Conservation (phyloP, 23 tunicate species). For the Halocynthia aurantium region DNA sequence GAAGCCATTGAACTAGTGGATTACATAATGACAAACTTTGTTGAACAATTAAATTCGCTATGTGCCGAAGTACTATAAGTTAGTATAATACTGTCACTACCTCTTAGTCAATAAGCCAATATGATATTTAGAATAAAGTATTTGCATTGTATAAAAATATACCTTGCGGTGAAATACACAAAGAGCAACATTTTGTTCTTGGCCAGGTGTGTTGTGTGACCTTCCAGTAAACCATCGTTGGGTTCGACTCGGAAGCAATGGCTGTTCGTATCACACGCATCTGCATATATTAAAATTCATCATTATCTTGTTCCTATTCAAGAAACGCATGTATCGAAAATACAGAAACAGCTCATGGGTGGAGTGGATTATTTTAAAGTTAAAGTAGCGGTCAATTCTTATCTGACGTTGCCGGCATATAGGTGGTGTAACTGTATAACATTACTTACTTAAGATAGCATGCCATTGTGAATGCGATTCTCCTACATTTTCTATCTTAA, state of each 20-base stretch:
- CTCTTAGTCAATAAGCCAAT: not conserved
- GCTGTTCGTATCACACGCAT: not conserved
- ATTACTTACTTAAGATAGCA: slow-evolving; percentile 12
- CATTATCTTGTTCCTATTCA: too few relatives aligned
- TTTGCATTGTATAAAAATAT: not conserved
- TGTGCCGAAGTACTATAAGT: not conserved
- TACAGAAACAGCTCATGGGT: too few relatives aligned
- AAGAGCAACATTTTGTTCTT: slow-evolving; percentile 29
- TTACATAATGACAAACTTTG: too few relatives aligned
- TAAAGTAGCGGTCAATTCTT: too few relatives aligned
- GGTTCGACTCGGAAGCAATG: slow-evolving; percentile 45
- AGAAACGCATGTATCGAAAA: too few relatives aligned
- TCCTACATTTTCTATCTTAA: slow-evolving; percentile 41
- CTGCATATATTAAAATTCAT: not conserved
- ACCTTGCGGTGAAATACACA: slow-evolving; percentile 36
- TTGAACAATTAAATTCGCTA: too few relatives aligned
- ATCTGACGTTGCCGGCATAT: too few relatives aligned
- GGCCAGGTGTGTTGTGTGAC: slow-evolving; percentile 31
- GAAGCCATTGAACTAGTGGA: not conserved
- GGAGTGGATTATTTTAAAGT: too few relatives aligned
- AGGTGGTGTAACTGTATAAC: not conserved
- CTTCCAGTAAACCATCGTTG: slow-evolving; percentile 36
- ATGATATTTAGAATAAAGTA: not conserved
- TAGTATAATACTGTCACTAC: not conserved
- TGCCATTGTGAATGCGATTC: slow-evolving; percentile 44